Evolutionary conservation across 2,888 invertebrate species (phyloP).

Genomic region (Schizotus pectinicornis): DNA sequence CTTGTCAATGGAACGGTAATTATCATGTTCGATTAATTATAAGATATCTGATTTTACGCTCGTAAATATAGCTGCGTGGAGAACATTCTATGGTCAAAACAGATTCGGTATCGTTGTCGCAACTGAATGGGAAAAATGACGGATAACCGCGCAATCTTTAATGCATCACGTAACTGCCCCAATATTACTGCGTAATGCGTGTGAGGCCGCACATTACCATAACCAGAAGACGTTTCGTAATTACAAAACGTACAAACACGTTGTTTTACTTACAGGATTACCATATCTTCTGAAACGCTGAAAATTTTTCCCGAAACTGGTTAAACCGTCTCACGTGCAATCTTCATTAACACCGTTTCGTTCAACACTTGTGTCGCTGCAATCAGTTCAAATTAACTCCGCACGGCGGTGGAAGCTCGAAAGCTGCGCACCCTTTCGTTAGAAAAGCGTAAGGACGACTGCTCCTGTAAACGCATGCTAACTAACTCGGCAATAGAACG

Average conservation of each 20-base stretch:
- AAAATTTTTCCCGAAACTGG: constrained; percentile 31
- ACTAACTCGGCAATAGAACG: constrained; percentile 39
- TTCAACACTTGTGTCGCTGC: constrained; percentile 6
- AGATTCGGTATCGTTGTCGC: too few species aligned
- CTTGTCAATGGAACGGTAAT: constrained; percentile 52
- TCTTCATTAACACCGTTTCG: constrained; percentile 5
- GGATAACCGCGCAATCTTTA: too few species aligned
- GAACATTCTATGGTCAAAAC: too few species aligned
- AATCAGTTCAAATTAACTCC: constrained; percentile 4
- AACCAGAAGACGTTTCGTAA: background rate
- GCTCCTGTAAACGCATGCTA: constrained; percentile 34
- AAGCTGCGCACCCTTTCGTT: constrained; percentile 42
- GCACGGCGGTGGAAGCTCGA: constrained; percentile 14
- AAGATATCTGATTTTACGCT: constrained; percentile 38
- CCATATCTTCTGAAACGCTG: constrained; percentile 53
- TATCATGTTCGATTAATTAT: constrained; percentile 54
- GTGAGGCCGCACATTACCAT: background rate
- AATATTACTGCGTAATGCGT: background rate
- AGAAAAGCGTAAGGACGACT: constrained; percentile 47
- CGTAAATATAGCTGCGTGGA: constrained; percentile 21
- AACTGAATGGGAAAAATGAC: background rate
- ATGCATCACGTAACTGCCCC: too few species aligned
- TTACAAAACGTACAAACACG: background rate
- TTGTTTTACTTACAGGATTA: constrained; percentile 55
- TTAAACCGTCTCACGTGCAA: constrained; percentile 16